Base-by-base conservation (phyloP, 2,113 vertebrate species). In the Phylloscopus whistleri region DNA sequence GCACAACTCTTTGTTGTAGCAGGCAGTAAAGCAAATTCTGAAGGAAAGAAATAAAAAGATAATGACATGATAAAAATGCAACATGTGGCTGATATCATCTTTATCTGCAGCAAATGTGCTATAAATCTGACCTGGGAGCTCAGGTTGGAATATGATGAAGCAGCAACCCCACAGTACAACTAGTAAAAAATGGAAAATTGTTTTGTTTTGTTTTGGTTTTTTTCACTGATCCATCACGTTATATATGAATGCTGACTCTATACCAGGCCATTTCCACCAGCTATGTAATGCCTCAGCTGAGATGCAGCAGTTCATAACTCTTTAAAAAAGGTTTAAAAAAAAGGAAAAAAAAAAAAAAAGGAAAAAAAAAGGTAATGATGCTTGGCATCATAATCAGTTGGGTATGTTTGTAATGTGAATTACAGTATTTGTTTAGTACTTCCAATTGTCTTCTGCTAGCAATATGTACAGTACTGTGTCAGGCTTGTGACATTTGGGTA, bases 381-480 rank as follows among this genome's bases (percentile, higher is more conserved):
- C 93, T 96, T 87, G 86, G 94, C 97, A 96, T 98, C 95, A 82
- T 78, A 96, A 97, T 98, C 95, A 98, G 98, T 98, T 98, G 95
- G 94, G 97, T 98, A 97, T 98, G 98, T 99, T 98, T 98, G 98
- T 99, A 97, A 98, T 96, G 97, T 98, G 96, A 97, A 96, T 98
- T 86, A 93, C 83, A 79, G 98, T 98, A 93, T 97, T 97, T 98
- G 98, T 99, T 98, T 98, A 98, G 98, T 98, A 98, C 98, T 98
- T 98, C 97, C 98, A 98, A 97, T 98, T 93, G 98, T 99, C 98
- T 98, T 98, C 98, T 98, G 98, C 98, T 98, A 99, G 98, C 99
- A 99, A 99, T 99, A 99, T 98, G 98, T 99, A 98, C 98, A 98
- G 98, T 98, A 98, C 97, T 97, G 98, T 98, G 97, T 98, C 98